Conservation (phyloP, 2,797 vertebrate genomes). For the Vultur gryphus region DNA sequence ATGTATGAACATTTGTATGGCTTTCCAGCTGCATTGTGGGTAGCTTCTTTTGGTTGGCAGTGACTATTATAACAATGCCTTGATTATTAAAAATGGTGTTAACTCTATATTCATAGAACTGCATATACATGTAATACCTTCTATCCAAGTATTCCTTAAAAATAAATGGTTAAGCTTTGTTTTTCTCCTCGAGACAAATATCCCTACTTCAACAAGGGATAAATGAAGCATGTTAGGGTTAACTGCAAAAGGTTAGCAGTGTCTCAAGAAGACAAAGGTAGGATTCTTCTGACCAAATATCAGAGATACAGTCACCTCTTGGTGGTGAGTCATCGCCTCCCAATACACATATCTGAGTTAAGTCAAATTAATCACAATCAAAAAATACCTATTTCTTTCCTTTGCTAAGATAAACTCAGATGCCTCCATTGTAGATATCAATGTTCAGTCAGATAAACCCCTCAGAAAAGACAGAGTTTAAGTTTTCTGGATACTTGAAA, state of each 20-base stretch:
- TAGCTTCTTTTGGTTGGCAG: background rate
- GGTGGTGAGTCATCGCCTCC: background rate
- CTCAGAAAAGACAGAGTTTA: background rate
- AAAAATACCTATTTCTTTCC: background rate
- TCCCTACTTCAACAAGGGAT: background rate
- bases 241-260: background rate
- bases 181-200: background rate
- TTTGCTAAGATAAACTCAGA: background rate
- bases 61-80: background rate
- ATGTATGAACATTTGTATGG: fast-evolving
- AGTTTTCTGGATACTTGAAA: background rate
- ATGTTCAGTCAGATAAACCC: background rate
- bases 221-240: background rate
- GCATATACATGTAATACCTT: background rate
- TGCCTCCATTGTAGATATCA: background rate
- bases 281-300: background rate
- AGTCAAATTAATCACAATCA: background rate
- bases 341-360: background rate
- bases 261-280: background rate
- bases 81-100: background rate
- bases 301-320: background rate
- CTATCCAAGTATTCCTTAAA: background rate
- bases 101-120: background rate
- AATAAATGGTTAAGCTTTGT: background rate
- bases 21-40: background rate